Evolutionary conservation across 2,797 vertebrate species (phyloP).

Genomic region (Staurois parvus): DNA sequence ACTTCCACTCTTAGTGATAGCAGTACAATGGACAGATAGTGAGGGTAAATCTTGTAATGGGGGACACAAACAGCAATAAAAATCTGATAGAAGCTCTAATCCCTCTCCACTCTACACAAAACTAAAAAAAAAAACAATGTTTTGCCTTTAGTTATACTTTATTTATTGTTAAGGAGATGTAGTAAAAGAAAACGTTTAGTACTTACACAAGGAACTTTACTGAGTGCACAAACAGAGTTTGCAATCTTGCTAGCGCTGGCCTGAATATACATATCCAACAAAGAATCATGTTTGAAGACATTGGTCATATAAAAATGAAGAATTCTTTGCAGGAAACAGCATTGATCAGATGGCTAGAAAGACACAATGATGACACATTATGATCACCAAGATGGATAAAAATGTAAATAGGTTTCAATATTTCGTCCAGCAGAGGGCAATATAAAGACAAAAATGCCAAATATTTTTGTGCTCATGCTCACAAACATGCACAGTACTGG

Average conservation of each 20-base stretch:
- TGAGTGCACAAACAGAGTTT: constrained; percentile 75
- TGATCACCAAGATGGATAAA: not conserved
- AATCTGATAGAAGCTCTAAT: too few species aligned
- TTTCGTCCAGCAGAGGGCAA: not conserved
- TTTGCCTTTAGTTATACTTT: too few species aligned
- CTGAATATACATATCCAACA: constrained; percentile 56
- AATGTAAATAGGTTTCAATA: not conserved
- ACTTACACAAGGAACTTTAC: constrained; percentile 74
- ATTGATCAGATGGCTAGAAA: constrained; percentile 71
- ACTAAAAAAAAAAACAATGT: too few species aligned
- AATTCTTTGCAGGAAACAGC: constrained; percentile 72
- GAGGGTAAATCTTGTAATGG: too few species aligned
- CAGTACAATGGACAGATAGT: too few species aligned
- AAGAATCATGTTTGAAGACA: constrained; percentile 72
- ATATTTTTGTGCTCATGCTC: too few species aligned
- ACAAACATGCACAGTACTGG: too few species aligned
- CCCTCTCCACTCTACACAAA: too few species aligned
- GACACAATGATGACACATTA: not conserved
- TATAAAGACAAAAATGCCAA: too few species aligned
- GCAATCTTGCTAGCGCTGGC: constrained; percentile 75
- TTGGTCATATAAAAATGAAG: constrained; percentile 75
- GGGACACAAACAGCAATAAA: too few species aligned
- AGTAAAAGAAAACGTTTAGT: not conserved
- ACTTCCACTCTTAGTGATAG: too few species aligned
- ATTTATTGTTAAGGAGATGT: not conserved